Evolutionary conservation across 2,113 vertebrate species (phyloP).

Genomic region (Festucalex cinctus): DNA sequence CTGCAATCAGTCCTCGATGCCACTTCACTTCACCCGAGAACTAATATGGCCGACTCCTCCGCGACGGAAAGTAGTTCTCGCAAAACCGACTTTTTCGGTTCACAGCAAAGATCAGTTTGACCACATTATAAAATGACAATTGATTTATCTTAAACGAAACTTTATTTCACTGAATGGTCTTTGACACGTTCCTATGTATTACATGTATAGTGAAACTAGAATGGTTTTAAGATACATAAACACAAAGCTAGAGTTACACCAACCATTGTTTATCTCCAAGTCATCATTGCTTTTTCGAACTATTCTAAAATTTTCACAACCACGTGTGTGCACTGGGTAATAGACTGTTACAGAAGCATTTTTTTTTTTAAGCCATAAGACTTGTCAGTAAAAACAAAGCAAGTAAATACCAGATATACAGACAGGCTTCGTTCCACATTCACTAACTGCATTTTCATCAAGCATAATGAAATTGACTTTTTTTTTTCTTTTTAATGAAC

Average conservation of each 20-base stretch:
- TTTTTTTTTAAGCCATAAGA: constrained; percentile 85
- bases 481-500: constrained; percentile 67
- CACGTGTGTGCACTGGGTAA: constrained; percentile 95
- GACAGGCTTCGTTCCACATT: constrained; percentile 95
- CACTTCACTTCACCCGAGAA: constrained; percentile 17
- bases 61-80: constrained; percentile 60
- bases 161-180: constrained; percentile 94
- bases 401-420: constrained; percentile 96
- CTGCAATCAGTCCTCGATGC: constrained; percentile 32
- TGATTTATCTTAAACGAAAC: constrained; percentile 77
- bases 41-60: constrained; percentile 26
- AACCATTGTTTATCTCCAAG: constrained; percentile 85
- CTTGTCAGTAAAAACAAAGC: constrained; percentile 96
- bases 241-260: constrained; percentile 94
- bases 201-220: constrained; percentile 92
- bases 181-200: constrained; percentile 97
- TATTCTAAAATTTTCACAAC: constrained; percentile 97
- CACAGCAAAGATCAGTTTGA: background rate
- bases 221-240: constrained; percentile 93
- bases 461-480: constrained; percentile 88
- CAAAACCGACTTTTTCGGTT: background rate
- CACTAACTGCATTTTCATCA: constrained; percentile 92
- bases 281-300: constrained; percentile 85
- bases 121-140: constrained; percentile 3
- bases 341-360: constrained; percentile 97